Base-by-base conservation (phyloP, 2,113 vertebrate genomes). In the Gymnocephalus cernua region DNA sequence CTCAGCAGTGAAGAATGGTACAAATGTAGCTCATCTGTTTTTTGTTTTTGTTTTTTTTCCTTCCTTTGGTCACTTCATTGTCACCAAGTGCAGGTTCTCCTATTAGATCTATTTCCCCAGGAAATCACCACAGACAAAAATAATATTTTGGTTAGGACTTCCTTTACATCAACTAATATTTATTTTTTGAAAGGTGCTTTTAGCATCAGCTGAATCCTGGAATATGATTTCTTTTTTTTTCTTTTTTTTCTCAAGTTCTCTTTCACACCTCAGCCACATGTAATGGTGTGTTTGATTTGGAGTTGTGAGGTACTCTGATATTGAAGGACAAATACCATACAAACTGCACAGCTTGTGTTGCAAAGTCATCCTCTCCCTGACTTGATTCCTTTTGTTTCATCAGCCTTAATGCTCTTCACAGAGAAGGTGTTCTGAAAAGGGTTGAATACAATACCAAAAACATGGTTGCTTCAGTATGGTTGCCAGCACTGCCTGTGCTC, bases 401-500 rank as follows among this genome's bases (percentile, higher is more conserved):
- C 84, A 82, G 69, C 84, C 73, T 84, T 69, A 79, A 58, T 78
- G 65, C 74, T 70, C 80, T 51, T 57, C 35, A 80, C 61, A 86
- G 75, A 79, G 80, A 83, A 82, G 29, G 48, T 72, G 79, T 84
- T 74, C 11, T 71, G 38, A 15, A 71, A 63, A 85, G 38, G 67
- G 79, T 82, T 81, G 80, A 87, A 83, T 92, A 92, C 91, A 93
- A 93, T 88, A 74, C 93, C 91, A 92, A 94, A 92, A 90, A 84
- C 82, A 85, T 91, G 88, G 89, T 93, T 84, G 89, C 90, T 89
- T 90, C 74, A 80, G 70, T 91, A 83, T 80, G 92, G 80, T 93
- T 95, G 93, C 92, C 94, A 95, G 95, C 93, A 94, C 93, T 94
- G 93, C 94, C 94, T 95, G 95, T 82, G 81, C 95, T 85, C 77